phyloP scores from a whole-genome alignment of 2,113 vertebrate genomes.

The Protobothrops flavoviridis region DNA sequence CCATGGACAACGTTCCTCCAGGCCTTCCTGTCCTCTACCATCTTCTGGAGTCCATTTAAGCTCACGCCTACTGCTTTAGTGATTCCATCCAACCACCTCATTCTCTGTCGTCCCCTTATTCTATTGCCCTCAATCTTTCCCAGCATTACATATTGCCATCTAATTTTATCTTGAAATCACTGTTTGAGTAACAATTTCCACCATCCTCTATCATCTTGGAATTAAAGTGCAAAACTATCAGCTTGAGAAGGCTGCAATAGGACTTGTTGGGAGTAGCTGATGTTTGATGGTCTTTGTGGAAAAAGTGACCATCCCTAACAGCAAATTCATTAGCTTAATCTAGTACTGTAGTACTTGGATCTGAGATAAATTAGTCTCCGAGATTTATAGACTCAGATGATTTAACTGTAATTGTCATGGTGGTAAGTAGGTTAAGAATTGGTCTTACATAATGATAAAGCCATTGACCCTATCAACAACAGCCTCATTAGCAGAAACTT shows the following conservation, averaged over 20 bases:
- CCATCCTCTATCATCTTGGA: background rate
- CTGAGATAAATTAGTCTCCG: slow-evolving; percentile 3
- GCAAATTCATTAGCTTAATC: background rate
- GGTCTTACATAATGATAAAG: slow-evolving; percentile 12
- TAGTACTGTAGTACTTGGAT: background rate
- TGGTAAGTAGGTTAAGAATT: background rate
- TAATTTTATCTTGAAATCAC: background rate
- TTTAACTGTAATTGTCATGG: background rate
- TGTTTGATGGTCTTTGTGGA: background rate
- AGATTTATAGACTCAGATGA: background rate
- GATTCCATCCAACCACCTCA: too few species aligned
- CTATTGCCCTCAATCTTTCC: too few species aligned
- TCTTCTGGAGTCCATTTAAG: too few species aligned
- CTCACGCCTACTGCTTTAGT: too few species aligned
- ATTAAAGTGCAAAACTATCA: too few species aligned
- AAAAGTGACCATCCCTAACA: background rate
- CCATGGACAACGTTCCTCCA: too few species aligned
- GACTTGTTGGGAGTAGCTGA: background rate
- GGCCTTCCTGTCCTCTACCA: too few species aligned
- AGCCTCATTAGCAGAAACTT: background rate
- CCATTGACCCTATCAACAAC: background rate
- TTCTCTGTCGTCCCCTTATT: too few species aligned
- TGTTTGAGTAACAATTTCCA: background rate
- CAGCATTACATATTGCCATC: background rate
- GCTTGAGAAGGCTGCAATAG: background rate